Evolutionary conservation across 2,113 vertebrate species (phyloP).

Genomic region (Sclerurus mexicanus): DNA sequence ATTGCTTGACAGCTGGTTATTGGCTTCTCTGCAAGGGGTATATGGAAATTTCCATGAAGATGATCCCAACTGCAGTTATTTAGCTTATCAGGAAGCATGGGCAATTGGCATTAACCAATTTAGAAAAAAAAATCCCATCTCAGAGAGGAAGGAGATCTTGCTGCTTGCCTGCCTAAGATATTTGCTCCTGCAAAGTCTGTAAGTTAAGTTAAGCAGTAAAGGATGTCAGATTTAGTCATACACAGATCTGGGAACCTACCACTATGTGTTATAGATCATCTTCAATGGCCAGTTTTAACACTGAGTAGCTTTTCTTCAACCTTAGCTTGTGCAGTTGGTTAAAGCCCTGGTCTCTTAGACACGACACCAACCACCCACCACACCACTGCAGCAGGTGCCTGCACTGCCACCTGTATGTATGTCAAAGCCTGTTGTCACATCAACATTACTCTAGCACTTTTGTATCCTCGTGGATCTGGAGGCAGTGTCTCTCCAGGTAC

Average conservation of each 20-base stretch:
- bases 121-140: not conserved
- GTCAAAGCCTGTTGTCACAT: not conserved
- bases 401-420: not conserved
- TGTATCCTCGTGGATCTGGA: not conserved
- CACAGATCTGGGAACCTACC: not conserved
- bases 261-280: not conserved
- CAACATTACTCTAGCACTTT: fast-evolving
- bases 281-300: not conserved
- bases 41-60: slow-evolving; percentile 40
- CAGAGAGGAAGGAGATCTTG: not conserved
- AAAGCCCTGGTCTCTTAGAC: not conserved
- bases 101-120: slow-evolving; percentile 4
- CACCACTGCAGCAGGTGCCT: not conserved
- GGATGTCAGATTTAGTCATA: not conserved
- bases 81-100: not conserved
- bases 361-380: not conserved
- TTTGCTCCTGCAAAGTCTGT: not conserved
- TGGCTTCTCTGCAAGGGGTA: slow-evolving; percentile 40
- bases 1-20: slow-evolving; percentile 60
- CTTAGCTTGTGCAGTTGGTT: not conserved
- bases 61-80: not conserved
- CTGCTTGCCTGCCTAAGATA: not conserved
- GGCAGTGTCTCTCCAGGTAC: not conserved
- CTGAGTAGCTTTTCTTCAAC: not conserved
- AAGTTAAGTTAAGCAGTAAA: not conserved